Evolutionary conservation across 2,113 vertebrate species (phyloP).

Genomic region (Nothobranchius furzeri): DNA sequence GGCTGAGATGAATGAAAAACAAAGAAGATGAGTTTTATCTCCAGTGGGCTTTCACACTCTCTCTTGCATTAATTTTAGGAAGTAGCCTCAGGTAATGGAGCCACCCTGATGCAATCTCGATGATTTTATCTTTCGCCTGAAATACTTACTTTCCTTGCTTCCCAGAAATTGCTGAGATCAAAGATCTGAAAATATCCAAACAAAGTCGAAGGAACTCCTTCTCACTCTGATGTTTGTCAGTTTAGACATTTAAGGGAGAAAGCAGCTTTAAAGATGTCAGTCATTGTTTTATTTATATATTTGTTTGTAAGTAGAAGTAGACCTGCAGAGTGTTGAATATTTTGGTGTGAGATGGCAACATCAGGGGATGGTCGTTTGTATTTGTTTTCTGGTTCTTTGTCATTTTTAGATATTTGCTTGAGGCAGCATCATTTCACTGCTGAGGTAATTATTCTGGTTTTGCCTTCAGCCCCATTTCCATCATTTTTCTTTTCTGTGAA

Average conservation of each 20-base stretch:
- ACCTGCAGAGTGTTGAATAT: not conserved
- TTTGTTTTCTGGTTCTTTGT: constrained; percentile 14
- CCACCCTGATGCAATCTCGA: constrained; percentile 49
- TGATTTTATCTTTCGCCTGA: constrained; percentile 39
- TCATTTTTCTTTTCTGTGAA: constrained; percentile 34
- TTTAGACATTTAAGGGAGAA: constrained; percentile 6
- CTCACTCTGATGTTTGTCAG: constrained; percentile 15
- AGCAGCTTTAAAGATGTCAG: constrained; percentile 2
- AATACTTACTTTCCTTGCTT: constrained; percentile 35
- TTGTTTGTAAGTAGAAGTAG: not conserved
- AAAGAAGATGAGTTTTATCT: constrained; percentile 24
- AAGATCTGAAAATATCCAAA: constrained; percentile 45
- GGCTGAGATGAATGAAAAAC: constrained; percentile 9
- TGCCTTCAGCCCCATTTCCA: constrained; percentile 44
- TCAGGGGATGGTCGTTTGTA: not conserved
- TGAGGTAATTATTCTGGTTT: constrained; percentile 47
- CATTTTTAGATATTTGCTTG: constrained; percentile 11
- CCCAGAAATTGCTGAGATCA: constrained; percentile 35
- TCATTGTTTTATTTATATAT: not conserved
- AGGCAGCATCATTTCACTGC: constrained; percentile 30
- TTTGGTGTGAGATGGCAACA: not conserved
- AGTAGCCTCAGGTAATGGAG: constrained; percentile 51
- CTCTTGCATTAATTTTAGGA: constrained; percentile 49
- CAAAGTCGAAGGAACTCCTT: constrained; percentile 21
- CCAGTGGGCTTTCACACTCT: constrained; percentile 25